Base-by-base conservation (phyloP, 2,888 invertebrate genomes). In the Carpatolechia fugitivella region DNA sequence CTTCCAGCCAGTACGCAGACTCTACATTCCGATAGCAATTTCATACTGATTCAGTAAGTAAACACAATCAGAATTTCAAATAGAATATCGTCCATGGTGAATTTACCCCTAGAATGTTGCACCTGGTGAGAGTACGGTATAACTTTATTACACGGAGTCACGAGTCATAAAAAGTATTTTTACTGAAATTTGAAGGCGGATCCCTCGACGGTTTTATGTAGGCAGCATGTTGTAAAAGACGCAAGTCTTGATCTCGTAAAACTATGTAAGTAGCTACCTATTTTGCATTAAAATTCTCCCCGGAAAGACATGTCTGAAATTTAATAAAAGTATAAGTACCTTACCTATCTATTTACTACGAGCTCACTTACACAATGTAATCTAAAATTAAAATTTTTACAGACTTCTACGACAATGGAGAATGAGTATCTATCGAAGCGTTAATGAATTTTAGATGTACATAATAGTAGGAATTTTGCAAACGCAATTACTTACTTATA, bases 91-190 rank as follows among this genome's bases (percentile, higher is more conserved):
- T 62, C 48, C 46, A 48, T 56, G 31, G 41, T 44, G 51, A 29
- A 48, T 5, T 41, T 20, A 41, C 20, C 41, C 20, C 24, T 24
- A 24, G 24, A 53, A 56, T 52, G 20, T 35, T 55, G 55, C 59
- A 60, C 60, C 58, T 59, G 54, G 24, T 55, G 58, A 52, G 38
- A 48, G 35, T 38, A 46, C 16, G 41, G n/a, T n/a, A n/a, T 61
- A 61, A 61, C 60, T 63, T 65, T 62, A 64, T 63, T 54, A 59
- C 56, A 31, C 31, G 13, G 30, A 53, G 59, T 49, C 56, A 50
- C 40, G 58, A 50, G 56, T 62, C 60, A 62, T 68, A 65, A 68
- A 67, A 61, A 56, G 51, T 60, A 61, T 44, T 44, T 44, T 44
- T 11, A 20, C 59, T 65, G 63, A 63, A 63, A 11, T 66, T 59